Evolutionary conservation across 2,888 invertebrate species (phyloP).

Genomic region (Thalpophila matura): DNA sequence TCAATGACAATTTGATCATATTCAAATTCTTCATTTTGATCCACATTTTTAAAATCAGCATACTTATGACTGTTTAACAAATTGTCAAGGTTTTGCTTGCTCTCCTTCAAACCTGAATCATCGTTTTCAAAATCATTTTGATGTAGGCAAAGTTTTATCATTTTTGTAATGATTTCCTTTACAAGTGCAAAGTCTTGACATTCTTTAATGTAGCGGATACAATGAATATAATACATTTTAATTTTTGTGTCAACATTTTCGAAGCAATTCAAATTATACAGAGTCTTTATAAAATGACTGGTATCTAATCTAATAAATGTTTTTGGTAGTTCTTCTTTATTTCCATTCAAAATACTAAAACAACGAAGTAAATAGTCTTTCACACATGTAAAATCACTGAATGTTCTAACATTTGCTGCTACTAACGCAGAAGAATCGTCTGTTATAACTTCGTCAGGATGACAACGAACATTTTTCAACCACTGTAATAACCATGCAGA

Average conservation of each 20-base stretch:
- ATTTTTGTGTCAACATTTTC: conserved; percentile 11
- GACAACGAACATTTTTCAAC: conserved; percentile 10
- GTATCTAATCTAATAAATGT: conserved; percentile 7
- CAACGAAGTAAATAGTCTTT: conserved; percentile 12
- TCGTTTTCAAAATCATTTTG: conserved; percentile 10
- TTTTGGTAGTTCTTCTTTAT: conserved; percentile 11
- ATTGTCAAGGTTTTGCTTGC: conserved; percentile 19
- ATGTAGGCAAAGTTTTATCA: conserved; percentile 9
- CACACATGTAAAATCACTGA: conserved; percentile 8
- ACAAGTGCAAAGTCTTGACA: conserved; percentile 8
- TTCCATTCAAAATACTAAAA: conserved; percentile 14
- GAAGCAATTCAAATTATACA: conserved; percentile 8
- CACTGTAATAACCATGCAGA: conserved; percentile 4
- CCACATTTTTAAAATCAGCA: conserved; percentile 6
- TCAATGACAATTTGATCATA: conserved; percentile 10
- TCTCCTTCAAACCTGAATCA: conserved; percentile 11
- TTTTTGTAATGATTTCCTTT: conserved; percentile 5
- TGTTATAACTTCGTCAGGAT: conserved; percentile 15
- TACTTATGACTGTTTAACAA: conserved; percentile 15
- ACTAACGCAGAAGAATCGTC: conserved; percentile 10
- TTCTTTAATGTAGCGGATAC: conserved; percentile 10
- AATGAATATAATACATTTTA: conserved; percentile 6
- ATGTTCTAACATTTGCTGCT: conserved; percentile 9
- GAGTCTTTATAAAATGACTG: conserved; percentile 6
- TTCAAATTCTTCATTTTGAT: conserved; percentile 14